These are phyloP conservation scores for Azorinus chamasolen DNA, from an alignment of 2,888 invertebrate genomes.

Conservation along the genomic window DNA sequence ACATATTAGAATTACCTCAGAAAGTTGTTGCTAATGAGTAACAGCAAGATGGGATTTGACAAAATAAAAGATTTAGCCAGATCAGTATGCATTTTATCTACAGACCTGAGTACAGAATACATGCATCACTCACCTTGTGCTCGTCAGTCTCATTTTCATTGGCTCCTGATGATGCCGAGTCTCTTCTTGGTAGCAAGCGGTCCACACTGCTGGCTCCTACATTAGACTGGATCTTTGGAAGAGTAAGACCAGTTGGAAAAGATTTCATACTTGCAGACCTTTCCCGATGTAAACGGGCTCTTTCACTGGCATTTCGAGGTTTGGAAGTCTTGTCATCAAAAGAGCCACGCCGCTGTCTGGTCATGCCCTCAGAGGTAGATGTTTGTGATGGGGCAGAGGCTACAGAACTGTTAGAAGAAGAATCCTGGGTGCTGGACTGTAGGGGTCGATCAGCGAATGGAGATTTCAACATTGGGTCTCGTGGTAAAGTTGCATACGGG, in stretches of 20 bases:
- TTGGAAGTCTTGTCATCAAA: slow-evolving; percentile 68
- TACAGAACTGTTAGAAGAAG: slow-evolving; percentile 54
- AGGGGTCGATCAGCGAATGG: slow-evolving; percentile 41
- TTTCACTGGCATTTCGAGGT: slow-evolving; percentile 49
- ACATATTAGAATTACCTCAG: too few species aligned
- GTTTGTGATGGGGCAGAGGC: slow-evolving; percentile 50
- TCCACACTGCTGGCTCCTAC: slow-evolving; percentile 60
- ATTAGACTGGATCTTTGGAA: slow-evolving; percentile 65
- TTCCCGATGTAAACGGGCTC: slow-evolving; percentile 71
- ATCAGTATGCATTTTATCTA: too few species aligned
- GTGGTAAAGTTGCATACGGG: slow-evolving; percentile 72
- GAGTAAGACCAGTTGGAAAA: slow-evolving; percentile 73
- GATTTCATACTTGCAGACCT: slow-evolving; percentile 79
- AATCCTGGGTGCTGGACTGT: slow-evolving; percentile 35
- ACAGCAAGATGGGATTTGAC: too few species aligned
- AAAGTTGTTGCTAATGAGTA: too few species aligned
- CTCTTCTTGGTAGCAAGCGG: slow-evolving; percentile 36
- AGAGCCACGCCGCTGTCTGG: slow-evolving; percentile 63
- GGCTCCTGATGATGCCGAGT: slow-evolving; percentile 22
- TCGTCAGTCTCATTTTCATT: slow-evolving; percentile 85
- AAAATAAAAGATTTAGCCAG: too few species aligned
- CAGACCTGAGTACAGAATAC: background rate
- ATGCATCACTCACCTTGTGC: slow-evolving; percentile 79
- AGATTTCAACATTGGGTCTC: slow-evolving; percentile 57
- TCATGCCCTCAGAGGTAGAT: slow-evolving; percentile 47